Evolutionary conservation across 2,888 invertebrate species (phyloP).

Genomic region (Polydrusus pterygomalis): DNA sequence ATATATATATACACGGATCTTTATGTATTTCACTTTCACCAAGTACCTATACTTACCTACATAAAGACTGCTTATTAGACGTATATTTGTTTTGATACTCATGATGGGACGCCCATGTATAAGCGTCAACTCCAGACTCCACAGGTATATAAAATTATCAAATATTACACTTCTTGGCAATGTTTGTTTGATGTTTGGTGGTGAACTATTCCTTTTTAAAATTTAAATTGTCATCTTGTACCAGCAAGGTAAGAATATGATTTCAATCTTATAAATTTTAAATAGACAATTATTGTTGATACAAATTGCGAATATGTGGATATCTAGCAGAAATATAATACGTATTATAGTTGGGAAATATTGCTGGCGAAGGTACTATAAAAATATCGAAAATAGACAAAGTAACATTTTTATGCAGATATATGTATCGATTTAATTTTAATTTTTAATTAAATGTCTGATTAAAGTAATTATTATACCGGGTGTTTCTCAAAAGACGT

Average conservation of each 20-base stretch:
- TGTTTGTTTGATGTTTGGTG: conserved; percentile 14
- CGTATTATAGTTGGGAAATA: neutral
- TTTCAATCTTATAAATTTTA: conserved; percentile 17
- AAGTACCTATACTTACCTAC: too few relatives aligned
- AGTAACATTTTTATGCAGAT: too few relatives aligned
- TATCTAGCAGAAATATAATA: neutral
- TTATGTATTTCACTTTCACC: too few relatives aligned
- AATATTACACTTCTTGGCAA: neutral
- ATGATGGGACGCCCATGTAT: conserved; percentile 5
- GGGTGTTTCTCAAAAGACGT: too few relatives aligned
- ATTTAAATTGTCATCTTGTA: conserved; percentile 13
- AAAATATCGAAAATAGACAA: neutral
- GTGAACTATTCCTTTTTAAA: conserved; percentile 17
- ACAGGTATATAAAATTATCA: conserved; percentile 23
- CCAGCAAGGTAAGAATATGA: conserved; percentile 24
- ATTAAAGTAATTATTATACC: too few relatives aligned
- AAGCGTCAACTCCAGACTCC: conserved; percentile 1
- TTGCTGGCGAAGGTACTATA: neutral
- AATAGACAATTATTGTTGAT: neutral
- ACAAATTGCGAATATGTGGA: neutral
- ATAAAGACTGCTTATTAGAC: too few relatives aligned
- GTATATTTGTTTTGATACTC: neutral
- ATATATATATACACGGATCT: too few relatives aligned
- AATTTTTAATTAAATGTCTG: too few relatives aligned
- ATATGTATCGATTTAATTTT: too few relatives aligned